Evolutionary conservation across 2,113 vertebrate genomes (phyloP).

Genomic region (Apodemus sylvaticus): DNA sequence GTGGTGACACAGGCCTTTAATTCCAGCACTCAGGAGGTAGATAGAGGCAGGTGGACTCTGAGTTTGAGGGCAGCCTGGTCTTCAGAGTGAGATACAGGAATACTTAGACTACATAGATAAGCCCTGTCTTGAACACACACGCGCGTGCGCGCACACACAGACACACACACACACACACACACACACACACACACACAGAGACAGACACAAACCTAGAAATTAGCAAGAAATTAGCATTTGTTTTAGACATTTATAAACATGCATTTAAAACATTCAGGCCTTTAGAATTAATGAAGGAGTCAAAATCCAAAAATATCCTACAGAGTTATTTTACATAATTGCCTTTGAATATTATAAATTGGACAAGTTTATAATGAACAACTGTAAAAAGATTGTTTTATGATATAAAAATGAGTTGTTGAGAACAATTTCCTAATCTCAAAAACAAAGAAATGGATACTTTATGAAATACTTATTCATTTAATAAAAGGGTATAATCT

Average conservation of each 20-base stretch:
- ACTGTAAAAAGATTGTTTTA: not conserved
- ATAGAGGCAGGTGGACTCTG: not conserved
- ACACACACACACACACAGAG: too few relatives aligned
- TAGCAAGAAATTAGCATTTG: not conserved
- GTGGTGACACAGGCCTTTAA: not conserved
- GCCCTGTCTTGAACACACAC: not conserved
- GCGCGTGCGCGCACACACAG: not conserved
- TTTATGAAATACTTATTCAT: not conserved
- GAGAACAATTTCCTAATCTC: not conserved
- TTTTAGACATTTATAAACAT: constrained; percentile 38
- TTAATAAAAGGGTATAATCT: not conserved
- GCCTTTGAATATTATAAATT: constrained; percentile 34
- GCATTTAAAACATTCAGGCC: constrained; percentile 1
- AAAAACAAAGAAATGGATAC: not conserved
- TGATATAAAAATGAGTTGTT: not conserved
- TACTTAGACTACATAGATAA: not conserved
- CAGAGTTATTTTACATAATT: not conserved
- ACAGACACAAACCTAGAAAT: too few relatives aligned
- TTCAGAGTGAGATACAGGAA: not conserved
- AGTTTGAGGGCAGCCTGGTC: not conserved
- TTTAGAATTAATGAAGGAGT: constrained; percentile 42
- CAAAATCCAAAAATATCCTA: constrained; percentile 21
- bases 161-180: not conserved
- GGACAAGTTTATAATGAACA: constrained; percentile 1
- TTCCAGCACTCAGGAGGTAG: not conserved